Evolutionary conservation across 2,113 vertebrate species (phyloP), one percentile per base, ranked within the genome.

Genomic region (Microtus pennsylvanicus): DNA sequence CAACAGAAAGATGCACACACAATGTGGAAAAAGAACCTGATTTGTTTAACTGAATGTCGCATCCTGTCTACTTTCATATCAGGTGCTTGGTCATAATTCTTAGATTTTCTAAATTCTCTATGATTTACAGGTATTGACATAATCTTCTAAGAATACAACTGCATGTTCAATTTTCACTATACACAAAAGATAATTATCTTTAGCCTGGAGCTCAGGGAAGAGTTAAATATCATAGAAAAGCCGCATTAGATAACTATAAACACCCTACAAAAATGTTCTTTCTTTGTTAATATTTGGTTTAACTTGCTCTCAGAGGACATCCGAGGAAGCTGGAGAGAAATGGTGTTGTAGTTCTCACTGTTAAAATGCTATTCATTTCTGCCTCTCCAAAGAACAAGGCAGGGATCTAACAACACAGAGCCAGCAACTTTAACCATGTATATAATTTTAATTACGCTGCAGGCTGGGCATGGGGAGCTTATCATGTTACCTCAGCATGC

Each of bases 21-120:
- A 47, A 22, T n/a, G 7, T 28, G 50, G 11, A 61, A 76, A 30
- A 76, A n/a, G 87, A 83, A 75, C 50, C 3, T 9, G 22, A 55
- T 74, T 50, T 24, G 1, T n/a, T 80, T 42, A 93, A 69, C 7
- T 65, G 42, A 89, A 93, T 50, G 12, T 9, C 72, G 14, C 82
- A 87, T 65, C 19, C 19, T 26, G 45, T 91, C 61, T 86, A 55
- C 72, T 82, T 65, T 87, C 88, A 77, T 85, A 67, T 19, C 65
- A 91, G 42, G 14, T 87, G 19, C 61, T 61, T 72, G 30, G 90
- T 58, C 58, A 13, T 55, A 81, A 50, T n/a, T 16, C 7, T 33
- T 81, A 70, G 58, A 90, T 67, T 30, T 90, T 74, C n/a, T 89
- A 94, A 91, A 94, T 88, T 47, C 45, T 16, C 75, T 61, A n/a